Evolutionary conservation across 2,113 vertebrate species (phyloP).

Genomic region (Sialia sialis): DNA sequence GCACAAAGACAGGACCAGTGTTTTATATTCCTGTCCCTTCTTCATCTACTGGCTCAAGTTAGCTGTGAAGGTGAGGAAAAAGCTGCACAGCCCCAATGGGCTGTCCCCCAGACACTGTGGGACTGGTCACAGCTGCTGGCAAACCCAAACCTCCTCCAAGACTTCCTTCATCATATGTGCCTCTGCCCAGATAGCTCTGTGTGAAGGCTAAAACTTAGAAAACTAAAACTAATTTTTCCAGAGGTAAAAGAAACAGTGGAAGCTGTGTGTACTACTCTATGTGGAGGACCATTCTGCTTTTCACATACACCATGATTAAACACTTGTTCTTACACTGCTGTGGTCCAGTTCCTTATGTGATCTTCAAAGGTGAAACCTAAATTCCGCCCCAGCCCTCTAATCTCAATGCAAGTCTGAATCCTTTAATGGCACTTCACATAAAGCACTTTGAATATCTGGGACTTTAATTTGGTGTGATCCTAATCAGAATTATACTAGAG

Average conservation of each 20-base stretch:
- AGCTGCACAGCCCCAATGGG: fast-evolving
- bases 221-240: neutral
- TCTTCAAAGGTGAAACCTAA: constrained; percentile 23
- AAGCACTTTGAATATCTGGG: neutral
- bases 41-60: fast-evolving
- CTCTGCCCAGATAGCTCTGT: neutral
- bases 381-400: neutral
- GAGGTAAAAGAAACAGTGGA: neutral
- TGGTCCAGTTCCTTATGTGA: neutral
- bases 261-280: neutral
- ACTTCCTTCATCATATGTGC: neutral
- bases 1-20: neutral
- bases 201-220: neutral
- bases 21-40: neutral
- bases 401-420: neutral
- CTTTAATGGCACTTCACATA: neutral
- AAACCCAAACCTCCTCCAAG: neutral
- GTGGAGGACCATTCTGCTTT: neutral
- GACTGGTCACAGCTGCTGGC: neutral
- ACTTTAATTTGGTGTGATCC: constrained; percentile 9
- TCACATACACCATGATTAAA: neutral
- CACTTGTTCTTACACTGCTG: neutral
- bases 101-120: fast-evolving
- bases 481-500: neutral
- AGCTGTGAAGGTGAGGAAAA: neutral